A percentile compares a stretch with the other conserved stretches of the same genome.
phyloP scores from a whole-genome alignment of 2,888 invertebrate species.

The Phortica magna region DNA sequence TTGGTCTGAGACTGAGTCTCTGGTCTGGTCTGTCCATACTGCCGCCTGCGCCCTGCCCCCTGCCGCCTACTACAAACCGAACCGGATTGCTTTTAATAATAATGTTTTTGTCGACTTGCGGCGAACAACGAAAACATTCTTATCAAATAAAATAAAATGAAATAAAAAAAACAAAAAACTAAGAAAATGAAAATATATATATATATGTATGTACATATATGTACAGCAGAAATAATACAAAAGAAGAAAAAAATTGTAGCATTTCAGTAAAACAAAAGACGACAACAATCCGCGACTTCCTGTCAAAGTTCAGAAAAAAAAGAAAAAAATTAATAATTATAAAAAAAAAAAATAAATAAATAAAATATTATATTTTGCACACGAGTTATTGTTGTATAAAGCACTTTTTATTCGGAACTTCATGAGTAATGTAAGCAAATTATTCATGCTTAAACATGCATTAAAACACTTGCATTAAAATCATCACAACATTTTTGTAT shows the following conservation, averaged over 20 bases:
- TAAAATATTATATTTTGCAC: not conserved
- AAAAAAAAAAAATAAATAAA: conserved; percentile 19
- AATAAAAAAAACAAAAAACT: conserved; percentile 15
- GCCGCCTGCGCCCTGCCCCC: not conserved
- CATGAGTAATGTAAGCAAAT: not conserved
- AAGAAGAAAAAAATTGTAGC: conserved; percentile 23
- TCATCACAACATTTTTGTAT: too few relatives aligned
- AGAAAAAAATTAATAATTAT: conserved; percentile 36
- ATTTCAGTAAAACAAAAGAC: conserved; percentile 50
- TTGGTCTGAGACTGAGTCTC: not conserved
- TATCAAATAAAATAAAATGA: not conserved
- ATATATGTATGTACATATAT: not conserved
- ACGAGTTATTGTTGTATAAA: not conserved
- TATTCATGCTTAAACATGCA: too few relatives aligned
- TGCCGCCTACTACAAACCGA: not conserved
- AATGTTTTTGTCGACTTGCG: not conserved
- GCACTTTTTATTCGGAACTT: not conserved
- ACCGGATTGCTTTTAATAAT: conserved; percentile 6
- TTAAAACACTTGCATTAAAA: too few relatives aligned
- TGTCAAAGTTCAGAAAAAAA: conserved; percentile 58
- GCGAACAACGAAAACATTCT: not conserved
- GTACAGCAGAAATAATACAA: not conserved
- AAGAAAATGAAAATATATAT: conserved; percentile 33
- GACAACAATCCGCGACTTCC: conserved; percentile 49
- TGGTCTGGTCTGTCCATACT: conserved; percentile 5